Percentiles rank a stretch among this genome's conserved stretches.
phyloP scores from a whole-genome alignment of 1,140 invertebrate genomes.

The Scaptomyza pallida region DNA sequence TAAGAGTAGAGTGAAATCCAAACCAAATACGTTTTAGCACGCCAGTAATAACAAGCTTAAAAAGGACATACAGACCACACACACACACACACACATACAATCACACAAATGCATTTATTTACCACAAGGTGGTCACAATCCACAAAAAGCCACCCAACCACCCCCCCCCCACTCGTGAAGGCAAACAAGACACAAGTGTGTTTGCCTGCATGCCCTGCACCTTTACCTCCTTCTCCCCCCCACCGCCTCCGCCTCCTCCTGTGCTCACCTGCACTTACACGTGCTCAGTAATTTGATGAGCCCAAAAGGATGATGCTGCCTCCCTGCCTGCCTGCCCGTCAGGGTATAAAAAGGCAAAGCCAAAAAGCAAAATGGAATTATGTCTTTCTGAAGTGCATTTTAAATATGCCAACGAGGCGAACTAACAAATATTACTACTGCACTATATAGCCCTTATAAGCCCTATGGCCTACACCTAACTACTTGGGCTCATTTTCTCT shows the following conservation, averaged over 20 bases:
- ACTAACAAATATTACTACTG: slow-evolving; percentile 35
- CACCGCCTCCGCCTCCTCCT: neutral
- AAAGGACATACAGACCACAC: neutral
- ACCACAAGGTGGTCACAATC: slow-evolving; percentile 11
- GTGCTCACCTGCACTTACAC: slow-evolving; percentile 62
- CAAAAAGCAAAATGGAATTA: slow-evolving; percentile 74
- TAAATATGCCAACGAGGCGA: slow-evolving; percentile 70
- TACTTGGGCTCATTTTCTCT: slow-evolving; percentile 52
- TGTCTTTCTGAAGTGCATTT: slow-evolving; percentile 75
- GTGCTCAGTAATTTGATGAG: slow-evolving; percentile 73
- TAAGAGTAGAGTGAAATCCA: too few species aligned
- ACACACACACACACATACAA: neutral
- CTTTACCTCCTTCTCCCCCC: too few species aligned
- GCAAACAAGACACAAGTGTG: slow-evolving; percentile 8
- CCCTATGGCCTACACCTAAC: slow-evolving; percentile 22
- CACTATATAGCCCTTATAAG: too few species aligned
- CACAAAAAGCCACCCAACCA: neutral
- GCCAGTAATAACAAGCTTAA: slow-evolving; percentile 50
- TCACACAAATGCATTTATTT: slow-evolving; percentile 33
- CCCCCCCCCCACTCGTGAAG: too few species aligned
- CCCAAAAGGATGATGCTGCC: slow-evolving; percentile 48
- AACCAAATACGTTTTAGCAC: slow-evolving; percentile 59
- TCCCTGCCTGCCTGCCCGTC: neutral
- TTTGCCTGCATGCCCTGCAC: neutral
- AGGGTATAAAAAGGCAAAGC: slow-evolving; percentile 36